Evolutionary conservation across 2,797 vertebrate genomes (phyloP).

Genomic region (Falco naumanni): DNA sequence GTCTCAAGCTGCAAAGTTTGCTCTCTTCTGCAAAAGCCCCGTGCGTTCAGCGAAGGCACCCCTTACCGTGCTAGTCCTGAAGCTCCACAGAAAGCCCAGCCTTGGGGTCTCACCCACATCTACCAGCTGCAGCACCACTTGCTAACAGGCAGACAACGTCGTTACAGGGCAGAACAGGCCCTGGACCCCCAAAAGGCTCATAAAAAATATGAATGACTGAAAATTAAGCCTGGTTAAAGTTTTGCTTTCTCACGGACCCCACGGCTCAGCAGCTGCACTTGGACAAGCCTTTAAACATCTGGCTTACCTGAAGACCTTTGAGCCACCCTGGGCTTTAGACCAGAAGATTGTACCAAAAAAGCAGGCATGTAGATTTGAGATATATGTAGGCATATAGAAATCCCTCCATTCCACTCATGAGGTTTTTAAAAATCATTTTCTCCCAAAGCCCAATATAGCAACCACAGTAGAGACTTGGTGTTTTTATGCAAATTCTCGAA

Average conservation of each 20-base stretch:
- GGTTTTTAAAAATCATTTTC: not conserved
- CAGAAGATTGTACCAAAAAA: not conserved
- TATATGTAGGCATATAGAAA: not conserved
- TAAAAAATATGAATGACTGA: not conserved
- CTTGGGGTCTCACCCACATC: accelerated
- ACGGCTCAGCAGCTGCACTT: not conserved
- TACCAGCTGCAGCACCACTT: not conserved
- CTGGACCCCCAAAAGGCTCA: not conserved
- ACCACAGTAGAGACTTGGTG: not conserved
- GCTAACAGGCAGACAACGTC: not conserved
- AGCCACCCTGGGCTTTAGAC: not conserved
- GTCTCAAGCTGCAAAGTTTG: not conserved
- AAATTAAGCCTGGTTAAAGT: not conserved
- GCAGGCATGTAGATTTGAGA: not conserved
- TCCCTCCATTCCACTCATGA: not conserved
- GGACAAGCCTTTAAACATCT: not conserved
- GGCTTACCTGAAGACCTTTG: not conserved
- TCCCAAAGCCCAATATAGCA: slow-evolving; percentile 32
- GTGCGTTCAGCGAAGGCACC: not conserved
- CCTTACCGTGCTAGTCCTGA: not conserved
- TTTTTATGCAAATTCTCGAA: slow-evolving; percentile 45
- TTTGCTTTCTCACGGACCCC: not conserved
- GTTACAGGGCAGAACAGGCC: not conserved
- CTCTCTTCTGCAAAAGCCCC: not conserved
- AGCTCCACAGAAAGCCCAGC: not conserved